phyloP scores from a whole-genome alignment of 2,888 invertebrate genomes.

The Germaria angustata region DNA sequence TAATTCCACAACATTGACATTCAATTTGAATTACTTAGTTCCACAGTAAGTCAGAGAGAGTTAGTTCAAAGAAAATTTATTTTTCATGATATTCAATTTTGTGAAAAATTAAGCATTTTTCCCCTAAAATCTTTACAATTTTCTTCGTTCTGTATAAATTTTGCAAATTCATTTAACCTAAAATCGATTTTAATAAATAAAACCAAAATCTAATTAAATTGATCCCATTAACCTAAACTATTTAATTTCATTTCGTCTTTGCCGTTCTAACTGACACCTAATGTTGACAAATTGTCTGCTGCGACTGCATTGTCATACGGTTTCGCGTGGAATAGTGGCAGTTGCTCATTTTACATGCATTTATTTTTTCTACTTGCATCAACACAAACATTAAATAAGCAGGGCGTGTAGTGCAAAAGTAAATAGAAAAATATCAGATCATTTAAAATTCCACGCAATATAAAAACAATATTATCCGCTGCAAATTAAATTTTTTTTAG shows the following conservation, averaged over 20 bases:
- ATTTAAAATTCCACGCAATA: constrained; percentile 74
- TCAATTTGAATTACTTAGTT: too few relatives aligned
- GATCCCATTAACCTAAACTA: constrained; percentile 58
- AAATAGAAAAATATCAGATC: constrained; percentile 56
- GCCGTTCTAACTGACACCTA: constrained; percentile 21
- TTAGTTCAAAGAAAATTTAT: too few relatives aligned
- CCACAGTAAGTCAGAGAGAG: too few relatives aligned
- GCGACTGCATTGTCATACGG: background rate
- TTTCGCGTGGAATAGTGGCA: constrained; percentile 5
- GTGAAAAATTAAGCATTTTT: background rate
- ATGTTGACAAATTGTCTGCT: constrained; percentile 23
- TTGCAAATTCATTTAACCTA: constrained; percentile 3
- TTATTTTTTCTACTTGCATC: background rate
- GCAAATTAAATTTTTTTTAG: background rate
- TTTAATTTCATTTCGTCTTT: constrained; percentile 26
- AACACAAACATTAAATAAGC: constrained; percentile 19
- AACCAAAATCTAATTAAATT: constrained; percentile 44
- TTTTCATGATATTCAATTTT: background rate
- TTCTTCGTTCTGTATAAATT: background rate
- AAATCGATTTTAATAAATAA: constrained; percentile 37
- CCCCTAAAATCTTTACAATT: background rate
- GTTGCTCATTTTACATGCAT: background rate
- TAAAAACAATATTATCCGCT: background rate
- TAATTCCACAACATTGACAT: too few relatives aligned
- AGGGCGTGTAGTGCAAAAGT: constrained; percentile 46